These are phyloP conservation scores for Arvicanthis niloticus DNA, from an alignment of 2,113 vertebrate species.

Conservation along the genomic window DNA sequence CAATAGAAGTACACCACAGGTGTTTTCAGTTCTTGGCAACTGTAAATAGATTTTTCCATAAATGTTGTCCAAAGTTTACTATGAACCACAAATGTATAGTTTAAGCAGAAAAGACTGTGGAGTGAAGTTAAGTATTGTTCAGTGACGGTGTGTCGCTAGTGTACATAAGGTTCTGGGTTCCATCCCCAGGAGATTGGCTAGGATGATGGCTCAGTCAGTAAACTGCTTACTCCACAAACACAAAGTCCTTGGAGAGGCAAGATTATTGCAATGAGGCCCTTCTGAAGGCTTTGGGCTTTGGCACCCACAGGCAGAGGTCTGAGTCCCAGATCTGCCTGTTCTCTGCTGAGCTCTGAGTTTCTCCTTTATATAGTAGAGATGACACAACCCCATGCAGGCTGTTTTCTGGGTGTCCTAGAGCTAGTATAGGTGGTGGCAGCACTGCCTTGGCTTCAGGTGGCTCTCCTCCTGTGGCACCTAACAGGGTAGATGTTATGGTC, in stretches of 20 bases:
- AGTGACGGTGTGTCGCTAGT: background rate
- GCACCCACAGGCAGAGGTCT: background rate
- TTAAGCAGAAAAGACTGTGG: background rate
- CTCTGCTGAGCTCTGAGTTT: no score
- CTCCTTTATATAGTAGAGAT: background rate
- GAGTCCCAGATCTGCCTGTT: accelerated
- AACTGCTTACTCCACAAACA: background rate
- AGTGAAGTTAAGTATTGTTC: background rate
- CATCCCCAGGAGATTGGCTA: background rate
- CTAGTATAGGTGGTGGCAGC: background rate
- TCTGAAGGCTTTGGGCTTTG: background rate
- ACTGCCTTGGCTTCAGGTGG: accelerated
- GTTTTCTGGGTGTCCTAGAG: accelerated
- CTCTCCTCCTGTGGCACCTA: background rate
- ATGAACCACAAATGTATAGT: background rate
- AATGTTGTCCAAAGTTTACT: accelerated
- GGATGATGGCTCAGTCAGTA: background rate
- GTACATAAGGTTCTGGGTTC: background rate
- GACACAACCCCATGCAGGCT: accelerated
- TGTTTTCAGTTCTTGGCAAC: accelerated
- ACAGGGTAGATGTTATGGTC: background rate
- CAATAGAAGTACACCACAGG: accelerated
- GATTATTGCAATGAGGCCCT: background rate
- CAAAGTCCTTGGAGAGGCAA: background rate
- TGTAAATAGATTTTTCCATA: no score